Conservation (phyloP, 2,113 vertebrate genomes). For the Hippocampus comes region DNA sequence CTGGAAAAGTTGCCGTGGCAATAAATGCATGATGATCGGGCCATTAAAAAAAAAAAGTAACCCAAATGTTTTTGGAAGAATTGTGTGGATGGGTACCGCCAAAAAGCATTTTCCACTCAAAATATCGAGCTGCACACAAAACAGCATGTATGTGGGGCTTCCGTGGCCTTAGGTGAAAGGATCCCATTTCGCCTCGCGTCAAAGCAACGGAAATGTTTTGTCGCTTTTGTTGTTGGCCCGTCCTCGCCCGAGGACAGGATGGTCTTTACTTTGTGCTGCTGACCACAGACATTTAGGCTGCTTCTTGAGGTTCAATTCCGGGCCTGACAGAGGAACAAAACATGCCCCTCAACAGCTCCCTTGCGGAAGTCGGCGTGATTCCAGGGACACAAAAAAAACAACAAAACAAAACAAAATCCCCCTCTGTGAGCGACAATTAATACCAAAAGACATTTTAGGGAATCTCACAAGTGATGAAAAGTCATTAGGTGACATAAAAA, state of each 20-base stretch:
- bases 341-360: constrained; percentile 42
- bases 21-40: too few relatives aligned
- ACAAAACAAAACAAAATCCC: constrained; percentile 28
- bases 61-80: too few relatives aligned
- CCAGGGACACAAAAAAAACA: constrained; percentile 23
- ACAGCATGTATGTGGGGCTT: background rate
- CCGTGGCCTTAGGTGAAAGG: constrained; percentile 21
- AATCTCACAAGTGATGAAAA: constrained; percentile 27
- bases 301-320: constrained; percentile 53
- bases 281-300: constrained; percentile 61
- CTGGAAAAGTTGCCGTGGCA: too few relatives aligned
- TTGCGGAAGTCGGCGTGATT: constrained; percentile 33
- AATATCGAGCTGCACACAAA: background rate
- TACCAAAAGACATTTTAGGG: constrained; percentile 34
- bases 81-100: too few relatives aligned
- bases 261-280: constrained; percentile 38
- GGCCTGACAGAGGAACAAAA: constrained; percentile 46
- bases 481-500: constrained; percentile 15
- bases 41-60: too few relatives aligned
- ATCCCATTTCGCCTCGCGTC: constrained; percentile 24
- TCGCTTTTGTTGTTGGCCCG: constrained; percentile 40
- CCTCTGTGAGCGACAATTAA: constrained; percentile 47
- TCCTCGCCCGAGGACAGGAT: constrained; percentile 35
- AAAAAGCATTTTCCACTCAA: too few relatives aligned
- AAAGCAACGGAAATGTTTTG: constrained; percentile 41